Percentiles rank a stretch among this genome's conserved stretches.
Evolutionary conservation across 2,888 invertebrate genomes (phyloP).

Genomic region (Drosophila setosimentum): DNA sequence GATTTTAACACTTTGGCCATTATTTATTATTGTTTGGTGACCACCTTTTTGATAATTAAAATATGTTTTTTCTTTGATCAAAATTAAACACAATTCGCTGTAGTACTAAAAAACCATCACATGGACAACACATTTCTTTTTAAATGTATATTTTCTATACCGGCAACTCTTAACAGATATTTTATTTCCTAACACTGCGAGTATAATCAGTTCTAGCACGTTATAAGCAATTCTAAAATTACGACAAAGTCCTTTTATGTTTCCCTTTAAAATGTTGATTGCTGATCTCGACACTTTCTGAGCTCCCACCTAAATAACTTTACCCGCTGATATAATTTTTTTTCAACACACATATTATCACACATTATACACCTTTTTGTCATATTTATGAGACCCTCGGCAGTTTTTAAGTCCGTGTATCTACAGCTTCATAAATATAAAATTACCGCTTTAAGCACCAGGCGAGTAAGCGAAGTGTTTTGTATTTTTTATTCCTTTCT

Average conservation of each 20-base stretch:
- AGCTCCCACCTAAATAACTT: not conserved
- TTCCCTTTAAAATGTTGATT: not conserved
- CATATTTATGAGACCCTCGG: constrained; percentile 56
- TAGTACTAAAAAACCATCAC: not conserved
- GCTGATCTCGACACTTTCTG: not conserved
- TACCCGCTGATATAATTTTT: not conserved
- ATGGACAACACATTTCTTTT: not conserved
- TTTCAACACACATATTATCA: constrained; percentile 46
- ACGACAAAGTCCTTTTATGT: not conserved
- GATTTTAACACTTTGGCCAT: not conserved
- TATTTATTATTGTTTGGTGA: not conserved
- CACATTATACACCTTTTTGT: constrained; percentile 57
- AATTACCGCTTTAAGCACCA: constrained; percentile 52
- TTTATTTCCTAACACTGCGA: not conserved
- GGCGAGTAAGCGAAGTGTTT: constrained; percentile 32
- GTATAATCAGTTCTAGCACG: not conserved
- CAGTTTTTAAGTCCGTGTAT: constrained; percentile 50
- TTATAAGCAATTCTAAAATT: not conserved
- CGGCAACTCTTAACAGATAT: not conserved
- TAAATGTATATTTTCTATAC: fast-evolving
- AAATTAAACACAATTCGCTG: not conserved
- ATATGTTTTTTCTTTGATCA: not conserved
- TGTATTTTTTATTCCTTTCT: constrained; percentile 9
- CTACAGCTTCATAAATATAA: constrained; percentile 63
- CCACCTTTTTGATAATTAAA: not conserved